These are phyloP conservation scores for Incurvaria masculella DNA, from an alignment of 2,888 invertebrate species.

Conservation along the genomic window DNA sequence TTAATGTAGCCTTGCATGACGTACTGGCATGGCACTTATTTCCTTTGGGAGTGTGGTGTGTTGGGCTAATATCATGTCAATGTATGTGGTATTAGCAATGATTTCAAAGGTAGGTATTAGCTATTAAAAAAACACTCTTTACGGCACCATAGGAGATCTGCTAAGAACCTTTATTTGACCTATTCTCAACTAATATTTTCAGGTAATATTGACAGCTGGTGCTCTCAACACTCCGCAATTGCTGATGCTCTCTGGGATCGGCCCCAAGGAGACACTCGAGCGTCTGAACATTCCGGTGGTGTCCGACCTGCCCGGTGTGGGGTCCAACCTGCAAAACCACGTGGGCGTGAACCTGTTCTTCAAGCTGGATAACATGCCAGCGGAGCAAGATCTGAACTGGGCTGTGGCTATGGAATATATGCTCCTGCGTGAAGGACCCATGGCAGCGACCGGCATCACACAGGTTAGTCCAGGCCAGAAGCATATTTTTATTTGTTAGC, in stretches of 20 bases:
- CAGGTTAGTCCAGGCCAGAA: too few relatives aligned
- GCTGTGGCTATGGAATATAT: constrained; percentile 53
- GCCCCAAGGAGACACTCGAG: constrained; percentile 51
- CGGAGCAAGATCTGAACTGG: constrained; percentile 56
- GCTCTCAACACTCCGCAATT: constrained; percentile 63
- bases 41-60: too few relatives aligned
- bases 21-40: too few relatives aligned
- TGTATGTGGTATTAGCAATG: too few relatives aligned
- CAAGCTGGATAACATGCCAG: constrained; percentile 36
- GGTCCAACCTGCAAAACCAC: constrained; percentile 61
- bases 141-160: too few relatives aligned
- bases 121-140: too few relatives aligned
- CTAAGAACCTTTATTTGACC: too few relatives aligned
- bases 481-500: too few relatives aligned
- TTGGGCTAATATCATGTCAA: too few relatives aligned
- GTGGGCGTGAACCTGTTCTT: constrained; percentile 57
- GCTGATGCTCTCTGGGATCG: constrained; percentile 61
- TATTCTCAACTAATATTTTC: too few relatives aligned
- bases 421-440: constrained; percentile 50
- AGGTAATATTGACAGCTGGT: constrained; percentile 61
- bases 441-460: constrained; percentile 61
- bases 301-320: constrained; percentile 62
- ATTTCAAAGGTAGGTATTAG: too few relatives aligned
- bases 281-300: constrained; percentile 49
- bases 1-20: too few relatives aligned